phyloP scores from a whole-genome alignment of 2,888 invertebrate genomes.

The Eupeodes latifasciatus region DNA sequence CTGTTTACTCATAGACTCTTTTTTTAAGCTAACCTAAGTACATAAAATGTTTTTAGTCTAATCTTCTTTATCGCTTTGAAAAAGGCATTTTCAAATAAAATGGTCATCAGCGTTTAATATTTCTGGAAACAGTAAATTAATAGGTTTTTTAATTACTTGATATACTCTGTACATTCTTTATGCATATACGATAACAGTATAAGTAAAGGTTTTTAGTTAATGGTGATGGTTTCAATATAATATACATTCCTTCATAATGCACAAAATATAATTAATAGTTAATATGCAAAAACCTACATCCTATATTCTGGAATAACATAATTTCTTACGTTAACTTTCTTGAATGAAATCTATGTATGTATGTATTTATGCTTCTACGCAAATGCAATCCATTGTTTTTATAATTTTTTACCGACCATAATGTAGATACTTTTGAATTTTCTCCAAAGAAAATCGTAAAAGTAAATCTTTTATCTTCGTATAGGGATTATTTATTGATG shows the following conservation, averaged over 20 bases:
- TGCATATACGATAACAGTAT: background rate
- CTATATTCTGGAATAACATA: background rate
- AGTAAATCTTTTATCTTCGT: slow-evolving; percentile 44
- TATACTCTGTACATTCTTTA: background rate
- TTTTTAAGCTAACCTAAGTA: no score
- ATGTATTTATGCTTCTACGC: background rate
- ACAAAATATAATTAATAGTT: background rate
- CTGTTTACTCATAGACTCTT: no score
- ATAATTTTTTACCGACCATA: background rate
- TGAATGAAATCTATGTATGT: background rate
- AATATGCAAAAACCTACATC: background rate
- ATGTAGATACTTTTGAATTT: slow-evolving; percentile 32
- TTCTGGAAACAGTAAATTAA: no score
- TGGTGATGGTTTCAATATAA: slow-evolving; percentile 17
- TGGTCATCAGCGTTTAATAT: no score
- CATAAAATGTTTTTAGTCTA: no score
- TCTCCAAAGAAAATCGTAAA: slow-evolving; percentile 19
- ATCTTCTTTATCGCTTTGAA: no score
- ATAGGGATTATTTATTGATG: slow-evolving; percentile 66
- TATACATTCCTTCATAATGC: background rate
- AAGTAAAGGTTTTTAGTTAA: background rate
- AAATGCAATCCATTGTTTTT: background rate
- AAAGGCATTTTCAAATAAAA: no score
- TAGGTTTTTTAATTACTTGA: no score
- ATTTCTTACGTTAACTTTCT: background rate